phyloP scores from a whole-genome alignment of 2,888 invertebrate species.

The Zaprionus obscuricornis region DNA sequence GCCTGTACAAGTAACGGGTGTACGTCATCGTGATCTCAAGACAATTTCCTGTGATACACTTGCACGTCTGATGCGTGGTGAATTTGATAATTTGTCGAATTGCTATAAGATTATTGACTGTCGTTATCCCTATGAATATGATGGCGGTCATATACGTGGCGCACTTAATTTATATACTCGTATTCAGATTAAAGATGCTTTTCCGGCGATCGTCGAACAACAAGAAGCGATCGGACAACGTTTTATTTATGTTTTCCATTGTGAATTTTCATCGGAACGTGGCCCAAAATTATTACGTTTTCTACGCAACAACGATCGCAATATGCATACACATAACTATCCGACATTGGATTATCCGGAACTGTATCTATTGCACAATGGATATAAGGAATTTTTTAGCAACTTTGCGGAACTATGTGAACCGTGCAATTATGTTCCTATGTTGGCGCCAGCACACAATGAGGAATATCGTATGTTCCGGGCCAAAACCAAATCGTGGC shows the following conservation, averaged over 20 bases:
- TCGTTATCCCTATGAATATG: constrained; percentile 96
- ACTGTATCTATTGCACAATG: constrained; percentile 95
- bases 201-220: constrained; percentile 80
- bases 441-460: constrained; percentile 92
- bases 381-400: constrained; percentile 93
- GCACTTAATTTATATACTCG: constrained; percentile 93
- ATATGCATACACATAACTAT: constrained; percentile 90
- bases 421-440: constrained; percentile 90
- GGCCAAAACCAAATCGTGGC: constrained; percentile 90
- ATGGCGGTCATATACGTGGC: constrained; percentile 94
- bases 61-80: constrained; percentile 88
- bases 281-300: constrained; percentile 96
- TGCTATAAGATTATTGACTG: constrained; percentile 94
- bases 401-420: constrained; percentile 87
- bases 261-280: constrained; percentile 98
- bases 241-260: constrained; percentile 95
- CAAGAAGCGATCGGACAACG: constrained; percentile 83
- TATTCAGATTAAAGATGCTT: constrained; percentile 87
- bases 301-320: constrained; percentile 92
- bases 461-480: constrained; percentile 89
- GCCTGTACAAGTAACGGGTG: constrained; percentile 86
- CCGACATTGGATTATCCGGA: constrained; percentile 96
- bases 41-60: constrained; percentile 90
- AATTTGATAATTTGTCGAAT: constrained; percentile 86
- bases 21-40: constrained; percentile 91